These are phyloP conservation scores for Spheniscus mendiculus DNA, from an alignment of 2,113 vertebrate species.

Conservation along the genomic window DNA sequence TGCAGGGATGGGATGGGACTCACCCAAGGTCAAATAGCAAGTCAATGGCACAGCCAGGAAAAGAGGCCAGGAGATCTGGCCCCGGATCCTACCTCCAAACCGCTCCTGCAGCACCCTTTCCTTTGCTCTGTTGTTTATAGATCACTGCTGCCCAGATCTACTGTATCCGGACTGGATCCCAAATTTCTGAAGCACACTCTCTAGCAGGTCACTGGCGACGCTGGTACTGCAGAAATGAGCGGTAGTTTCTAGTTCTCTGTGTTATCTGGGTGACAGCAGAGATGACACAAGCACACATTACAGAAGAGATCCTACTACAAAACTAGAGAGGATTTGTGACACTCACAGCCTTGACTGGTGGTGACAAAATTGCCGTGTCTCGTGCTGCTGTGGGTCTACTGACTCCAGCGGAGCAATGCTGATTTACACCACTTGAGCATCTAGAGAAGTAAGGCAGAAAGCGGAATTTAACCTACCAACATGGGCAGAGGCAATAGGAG, in stretches of 20 bases:
- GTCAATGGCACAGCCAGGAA: neutral
- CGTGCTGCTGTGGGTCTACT: neutral
- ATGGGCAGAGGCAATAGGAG: neutral
- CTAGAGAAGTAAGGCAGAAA: neutral
- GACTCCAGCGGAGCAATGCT: neutral
- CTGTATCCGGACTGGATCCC: neutral
- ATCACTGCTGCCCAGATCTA: neutral
- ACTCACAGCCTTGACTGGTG: neutral
- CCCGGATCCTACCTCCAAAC: neutral
- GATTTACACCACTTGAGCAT: neutral
- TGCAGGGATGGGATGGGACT: neutral
- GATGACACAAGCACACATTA: neutral
- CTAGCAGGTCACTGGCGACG: neutral
- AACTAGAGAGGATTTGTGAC: neutral
- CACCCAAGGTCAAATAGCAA: neutral
- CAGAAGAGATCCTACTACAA: neutral
- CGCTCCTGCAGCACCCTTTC: neutral
- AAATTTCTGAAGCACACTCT: neutral
- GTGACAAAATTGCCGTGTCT: neutral
- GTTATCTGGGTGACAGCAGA: neutral
- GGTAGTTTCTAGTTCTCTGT: neutral
- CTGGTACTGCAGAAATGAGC: neutral
- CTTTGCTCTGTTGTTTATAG: fast-evolving
- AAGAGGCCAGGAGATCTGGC: neutral
- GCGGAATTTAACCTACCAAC: neutral